These are phyloP conservation scores for Apeira syringaria DNA, from an alignment of 2,888 invertebrate species.

Conservation along the genomic window DNA sequence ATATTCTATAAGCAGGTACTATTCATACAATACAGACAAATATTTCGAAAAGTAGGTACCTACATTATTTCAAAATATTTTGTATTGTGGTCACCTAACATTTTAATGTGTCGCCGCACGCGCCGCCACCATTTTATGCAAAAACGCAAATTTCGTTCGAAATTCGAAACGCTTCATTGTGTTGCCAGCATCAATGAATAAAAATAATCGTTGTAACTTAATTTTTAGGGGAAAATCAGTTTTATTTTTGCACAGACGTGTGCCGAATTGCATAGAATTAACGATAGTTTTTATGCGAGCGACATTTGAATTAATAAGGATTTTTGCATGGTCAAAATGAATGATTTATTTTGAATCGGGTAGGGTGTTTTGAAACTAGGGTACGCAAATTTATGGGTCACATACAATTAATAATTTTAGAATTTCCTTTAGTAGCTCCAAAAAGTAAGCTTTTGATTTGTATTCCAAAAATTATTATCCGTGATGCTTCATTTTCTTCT, in stretches of 20 bases:
- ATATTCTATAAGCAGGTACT: no score
- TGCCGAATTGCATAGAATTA: conserved; percentile 61
- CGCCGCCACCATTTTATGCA: conserved; percentile 79
- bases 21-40: no score
- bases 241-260: conserved; percentile 56
- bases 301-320: conserved; percentile 64
- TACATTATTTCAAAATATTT: neutral
- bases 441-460: no score
- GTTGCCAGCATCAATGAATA: conserved; percentile 62
- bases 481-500: no score
- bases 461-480: no score
- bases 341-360: conserved; percentile 47
- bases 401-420: no score
- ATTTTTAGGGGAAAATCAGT: conserved; percentile 63
- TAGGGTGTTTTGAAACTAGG: conserved; percentile 35
- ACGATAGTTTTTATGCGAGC: conserved; percentile 72
- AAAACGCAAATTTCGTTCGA: conserved; percentile 82
- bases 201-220: conserved; percentile 73
- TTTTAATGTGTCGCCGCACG: conserved; percentile 69
- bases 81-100: conserved; percentile 41
- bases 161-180: conserved; percentile 82
- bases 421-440: no score
- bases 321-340: conserved; percentile 62
- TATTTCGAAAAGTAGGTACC: no score
- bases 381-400: conserved; percentile 27